Evolutionary conservation across 2,797 vertebrate genomes (phyloP).

Genomic region (Acropternis orthonyx): DNA sequence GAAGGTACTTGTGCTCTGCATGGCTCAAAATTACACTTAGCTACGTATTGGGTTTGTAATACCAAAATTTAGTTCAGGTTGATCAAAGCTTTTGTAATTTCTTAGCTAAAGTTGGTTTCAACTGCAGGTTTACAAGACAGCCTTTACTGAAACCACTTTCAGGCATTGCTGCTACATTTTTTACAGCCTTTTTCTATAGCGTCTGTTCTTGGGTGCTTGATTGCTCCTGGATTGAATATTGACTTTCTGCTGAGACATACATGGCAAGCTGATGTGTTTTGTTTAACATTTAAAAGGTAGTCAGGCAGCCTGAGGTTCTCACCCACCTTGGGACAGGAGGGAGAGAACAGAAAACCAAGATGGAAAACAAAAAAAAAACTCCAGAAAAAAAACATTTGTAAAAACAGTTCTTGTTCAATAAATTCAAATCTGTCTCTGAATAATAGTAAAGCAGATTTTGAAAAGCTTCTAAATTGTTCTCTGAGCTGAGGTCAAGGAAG

Average conservation of each 20-base stretch:
- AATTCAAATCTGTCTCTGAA: conserved; percentile 6
- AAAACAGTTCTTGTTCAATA: not conserved
- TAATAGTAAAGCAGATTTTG: not conserved
- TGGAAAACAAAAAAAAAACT: not conserved
- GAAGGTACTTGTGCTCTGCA: fast-evolving
- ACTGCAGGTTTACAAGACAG: not conserved
- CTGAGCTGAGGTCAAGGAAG: not conserved
- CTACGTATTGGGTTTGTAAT: not conserved
- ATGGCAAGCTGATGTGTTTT: not conserved
- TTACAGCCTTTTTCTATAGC: not conserved
- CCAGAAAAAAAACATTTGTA: not conserved
- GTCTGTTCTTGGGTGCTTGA: conserved; percentile 6
- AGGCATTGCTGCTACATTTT: not conserved
- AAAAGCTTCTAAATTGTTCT: not conserved
- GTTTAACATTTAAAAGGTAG: conserved; percentile 21
- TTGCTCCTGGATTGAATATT: conserved; percentile 25
- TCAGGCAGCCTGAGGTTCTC: not conserved
- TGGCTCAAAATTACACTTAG: not conserved
- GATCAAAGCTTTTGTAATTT: not conserved
- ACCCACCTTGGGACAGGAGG: not conserved
- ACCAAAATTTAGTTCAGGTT: not conserved
- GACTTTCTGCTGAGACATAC: conserved; percentile 22
- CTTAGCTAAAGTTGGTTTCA: not conserved
- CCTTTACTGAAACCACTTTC: not conserved
- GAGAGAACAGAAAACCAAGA: not conserved